Evolutionary conservation across 2,113 vertebrate genomes (phyloP).

Genomic region (Sinocyclocheilus rhinocerous): DNA sequence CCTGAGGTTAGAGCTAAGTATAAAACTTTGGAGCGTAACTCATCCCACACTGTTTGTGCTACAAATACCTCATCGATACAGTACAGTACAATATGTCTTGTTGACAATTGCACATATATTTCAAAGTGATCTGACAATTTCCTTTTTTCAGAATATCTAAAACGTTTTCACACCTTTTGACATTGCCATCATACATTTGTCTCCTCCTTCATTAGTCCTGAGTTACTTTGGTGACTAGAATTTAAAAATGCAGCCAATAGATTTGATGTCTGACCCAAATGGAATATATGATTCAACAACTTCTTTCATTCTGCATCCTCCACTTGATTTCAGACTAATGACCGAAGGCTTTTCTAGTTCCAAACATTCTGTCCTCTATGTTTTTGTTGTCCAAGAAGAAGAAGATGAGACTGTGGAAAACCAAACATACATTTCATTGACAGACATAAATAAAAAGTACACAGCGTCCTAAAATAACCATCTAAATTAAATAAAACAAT

Average conservation of each 20-base stretch:
- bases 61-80: too few relatives aligned
- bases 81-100: too few relatives aligned
- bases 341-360: background rate
- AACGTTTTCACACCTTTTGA: background rate
- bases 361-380: constrained; percentile 7
- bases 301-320: background rate
- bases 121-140: too few relatives aligned
- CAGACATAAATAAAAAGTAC: background rate
- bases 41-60: too few relatives aligned
- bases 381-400: background rate
- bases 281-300: background rate
- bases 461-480: background rate
- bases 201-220: background rate
- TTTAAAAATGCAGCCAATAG: background rate
- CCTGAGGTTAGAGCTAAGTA: background rate
- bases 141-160: background rate
- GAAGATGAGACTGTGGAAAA: constrained; percentile 12
- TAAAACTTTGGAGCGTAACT: background rate
- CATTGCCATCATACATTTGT: background rate
- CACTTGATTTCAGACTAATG: background rate
- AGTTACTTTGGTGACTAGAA: background rate
- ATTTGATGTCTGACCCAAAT: background rate
- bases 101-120: too few relatives aligned
- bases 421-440: background rate
- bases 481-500: background rate